These are phyloP conservation scores for Gastracanthus pulcherrimus DNA, from an alignment of 2,888 invertebrate species.

Conservation along the genomic window DNA sequence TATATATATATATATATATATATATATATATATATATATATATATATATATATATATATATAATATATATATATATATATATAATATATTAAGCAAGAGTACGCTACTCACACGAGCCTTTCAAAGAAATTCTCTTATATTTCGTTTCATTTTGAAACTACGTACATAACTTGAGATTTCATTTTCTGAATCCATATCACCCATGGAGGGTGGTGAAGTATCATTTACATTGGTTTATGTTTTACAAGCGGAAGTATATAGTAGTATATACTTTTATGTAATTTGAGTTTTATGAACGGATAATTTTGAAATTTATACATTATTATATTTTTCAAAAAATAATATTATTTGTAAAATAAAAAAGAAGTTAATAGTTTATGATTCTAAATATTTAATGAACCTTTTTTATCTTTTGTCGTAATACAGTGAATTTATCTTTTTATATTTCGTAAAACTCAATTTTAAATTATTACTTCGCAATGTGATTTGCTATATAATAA, in stretches of 20 bases:
- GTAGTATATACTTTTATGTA: slow-evolving; percentile 37
- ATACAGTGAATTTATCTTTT: no score
- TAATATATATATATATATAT: no score
- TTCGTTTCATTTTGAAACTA: slow-evolving; percentile 24
- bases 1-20: no score
- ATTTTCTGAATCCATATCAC: slow-evolving; percentile 28
- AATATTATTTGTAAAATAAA: slow-evolving; percentile 49
- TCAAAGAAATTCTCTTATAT: slow-evolving; percentile 21
- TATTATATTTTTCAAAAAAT: slow-evolving; percentile 50
- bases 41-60: no score
- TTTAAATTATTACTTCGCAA: not conserved
- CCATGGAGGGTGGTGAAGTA: not conserved
- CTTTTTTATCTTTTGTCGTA: not conserved
- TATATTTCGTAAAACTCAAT: no score
- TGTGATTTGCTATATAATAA: not conserved
- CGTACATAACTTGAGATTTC: slow-evolving; percentile 6
- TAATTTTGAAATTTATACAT: slow-evolving; percentile 44
- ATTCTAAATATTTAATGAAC: slow-evolving; percentile 35
- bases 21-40: no score
- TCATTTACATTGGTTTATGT: slow-evolving; percentile 14
- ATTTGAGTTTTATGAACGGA: slow-evolving; percentile 39
- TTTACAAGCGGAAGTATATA: slow-evolving; percentile 38
- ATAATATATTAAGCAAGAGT: slow-evolving; percentile 26
- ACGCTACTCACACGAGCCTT: slow-evolving; percentile 17
- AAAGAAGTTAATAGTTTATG: slow-evolving; percentile 37